Evolutionary conservation across 92 coral and sea anemone species (phyloP).

Genomic region (Meandrina meandrites): DNA sequence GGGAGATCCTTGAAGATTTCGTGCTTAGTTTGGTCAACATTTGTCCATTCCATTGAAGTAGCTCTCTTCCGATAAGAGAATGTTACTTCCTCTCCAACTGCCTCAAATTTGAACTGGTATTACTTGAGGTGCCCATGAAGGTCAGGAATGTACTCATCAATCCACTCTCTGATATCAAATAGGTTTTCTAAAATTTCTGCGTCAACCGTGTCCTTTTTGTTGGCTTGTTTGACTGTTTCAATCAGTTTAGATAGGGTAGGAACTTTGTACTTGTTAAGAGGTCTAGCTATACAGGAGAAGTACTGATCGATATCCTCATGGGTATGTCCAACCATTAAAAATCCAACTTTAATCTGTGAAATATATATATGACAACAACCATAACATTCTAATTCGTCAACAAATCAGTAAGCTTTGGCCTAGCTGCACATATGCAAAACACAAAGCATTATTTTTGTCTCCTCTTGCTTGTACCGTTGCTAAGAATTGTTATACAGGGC

Average conservation of each 20-base stretch:
- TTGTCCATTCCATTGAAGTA: background rate
- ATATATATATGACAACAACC: background rate
- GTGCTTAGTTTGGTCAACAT: background rate
- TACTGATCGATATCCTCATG: conserved; percentile 44
- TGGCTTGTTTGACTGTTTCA: background rate
- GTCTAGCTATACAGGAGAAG: conserved; percentile 30
- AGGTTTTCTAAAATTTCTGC: background rate
- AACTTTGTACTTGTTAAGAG: background rate
- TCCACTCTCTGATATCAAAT: background rate
- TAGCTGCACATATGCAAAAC: no score
- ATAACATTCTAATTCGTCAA: background rate
- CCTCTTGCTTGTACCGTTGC: no score
- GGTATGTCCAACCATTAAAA: conserved; percentile 46
- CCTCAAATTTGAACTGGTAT: background rate
- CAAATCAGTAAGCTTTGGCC: background rate
- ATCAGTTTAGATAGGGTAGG: background rate
- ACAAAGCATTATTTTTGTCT: no score
- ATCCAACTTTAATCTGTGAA: conserved; percentile 32
- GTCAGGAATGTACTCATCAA: background rate
- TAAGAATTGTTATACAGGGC: no score
- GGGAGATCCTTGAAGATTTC: background rate
- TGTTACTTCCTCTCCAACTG: background rate
- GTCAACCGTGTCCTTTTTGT: background rate
- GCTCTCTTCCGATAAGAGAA: background rate
- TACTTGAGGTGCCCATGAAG: conserved; percentile 8